phyloP scores from a whole-genome alignment of 2,888 invertebrate genomes.

The Acronicta leporina region DNA sequence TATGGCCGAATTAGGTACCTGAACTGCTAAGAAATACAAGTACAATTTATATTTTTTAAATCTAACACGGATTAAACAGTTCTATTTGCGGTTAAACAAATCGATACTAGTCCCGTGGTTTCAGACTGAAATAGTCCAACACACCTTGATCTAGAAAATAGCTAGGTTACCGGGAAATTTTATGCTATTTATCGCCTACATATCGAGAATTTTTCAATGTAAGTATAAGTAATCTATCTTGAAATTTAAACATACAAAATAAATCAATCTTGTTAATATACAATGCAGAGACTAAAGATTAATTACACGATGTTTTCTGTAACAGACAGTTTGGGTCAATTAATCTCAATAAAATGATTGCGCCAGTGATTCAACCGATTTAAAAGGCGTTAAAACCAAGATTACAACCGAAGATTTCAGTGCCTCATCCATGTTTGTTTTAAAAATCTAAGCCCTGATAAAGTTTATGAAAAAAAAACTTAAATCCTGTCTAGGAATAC shows the following conservation, averaged over 20 bases:
- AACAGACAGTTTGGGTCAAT: slow-evolving; percentile 38
- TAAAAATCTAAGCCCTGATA: slow-evolving; percentile 44
- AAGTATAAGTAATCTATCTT: neutral
- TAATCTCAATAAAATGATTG: slow-evolving; percentile 35
- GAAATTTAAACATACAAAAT: slow-evolving; percentile 13
- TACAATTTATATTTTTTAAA: neutral
- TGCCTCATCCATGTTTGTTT: slow-evolving; percentile 37
- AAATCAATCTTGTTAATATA: slow-evolving; percentile 13
- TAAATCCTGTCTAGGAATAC: too few relatives aligned
- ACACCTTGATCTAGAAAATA: slow-evolving; percentile 45
- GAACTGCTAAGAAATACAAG: neutral
- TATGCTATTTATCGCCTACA: neutral
- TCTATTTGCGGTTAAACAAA: slow-evolving; percentile 21
- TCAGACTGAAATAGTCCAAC: slow-evolving; percentile 24
- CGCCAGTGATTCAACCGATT: slow-evolving; percentile 36
- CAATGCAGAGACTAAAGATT: slow-evolving; percentile 27
- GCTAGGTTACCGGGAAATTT: slow-evolving; percentile 28
- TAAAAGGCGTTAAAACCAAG: slow-evolving; percentile 31
- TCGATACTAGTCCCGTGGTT: slow-evolving; percentile 24
- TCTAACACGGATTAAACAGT: slow-evolving; percentile 1
- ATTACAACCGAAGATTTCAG: slow-evolving; percentile 36
- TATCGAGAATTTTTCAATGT: slow-evolving; percentile 2
- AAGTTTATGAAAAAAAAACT: slow-evolving; percentile 35
- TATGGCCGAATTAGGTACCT: too few relatives aligned
- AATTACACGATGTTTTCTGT: slow-evolving; percentile 32